phyloP scores from a whole-genome alignment of 2,113 vertebrate species.

The Spizaetus ornatus region DNA sequence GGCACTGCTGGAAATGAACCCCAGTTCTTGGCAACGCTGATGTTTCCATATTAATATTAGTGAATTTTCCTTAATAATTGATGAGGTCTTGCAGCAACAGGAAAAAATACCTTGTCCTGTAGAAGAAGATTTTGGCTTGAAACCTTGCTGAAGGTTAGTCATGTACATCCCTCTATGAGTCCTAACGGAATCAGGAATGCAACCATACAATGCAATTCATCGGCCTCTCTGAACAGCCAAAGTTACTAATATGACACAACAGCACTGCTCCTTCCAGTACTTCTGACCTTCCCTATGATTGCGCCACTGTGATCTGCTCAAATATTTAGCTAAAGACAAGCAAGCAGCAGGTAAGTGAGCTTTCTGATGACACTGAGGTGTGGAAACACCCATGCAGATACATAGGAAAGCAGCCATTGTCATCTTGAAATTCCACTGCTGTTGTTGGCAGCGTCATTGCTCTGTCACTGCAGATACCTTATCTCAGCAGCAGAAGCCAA shows the following conservation, averaged over 20 bases:
- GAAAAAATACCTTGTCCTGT: background rate
- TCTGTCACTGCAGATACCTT: background rate
- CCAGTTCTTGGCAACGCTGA: background rate
- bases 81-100: background rate
- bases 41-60: background rate
- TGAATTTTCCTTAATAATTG: background rate
- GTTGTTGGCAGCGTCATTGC: background rate
- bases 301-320: background rate
- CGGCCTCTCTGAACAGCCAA: background rate
- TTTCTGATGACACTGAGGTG: background rate
- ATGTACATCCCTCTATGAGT: accelerated
- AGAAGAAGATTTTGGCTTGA: background rate
- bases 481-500: background rate
- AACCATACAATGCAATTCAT: background rate
- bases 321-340: background rate
- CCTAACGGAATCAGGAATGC: background rate
- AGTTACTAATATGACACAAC: background rate
- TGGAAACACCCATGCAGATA: background rate
- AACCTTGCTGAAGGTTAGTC: background rate
- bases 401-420: background rate
- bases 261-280: background rate
- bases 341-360: background rate
- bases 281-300: background rate
- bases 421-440: background rate
- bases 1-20: background rate